phyloP scores from a whole-genome alignment of 64 coral and sea anemone genomes.

The Pachyseris speciosa region DNA sequence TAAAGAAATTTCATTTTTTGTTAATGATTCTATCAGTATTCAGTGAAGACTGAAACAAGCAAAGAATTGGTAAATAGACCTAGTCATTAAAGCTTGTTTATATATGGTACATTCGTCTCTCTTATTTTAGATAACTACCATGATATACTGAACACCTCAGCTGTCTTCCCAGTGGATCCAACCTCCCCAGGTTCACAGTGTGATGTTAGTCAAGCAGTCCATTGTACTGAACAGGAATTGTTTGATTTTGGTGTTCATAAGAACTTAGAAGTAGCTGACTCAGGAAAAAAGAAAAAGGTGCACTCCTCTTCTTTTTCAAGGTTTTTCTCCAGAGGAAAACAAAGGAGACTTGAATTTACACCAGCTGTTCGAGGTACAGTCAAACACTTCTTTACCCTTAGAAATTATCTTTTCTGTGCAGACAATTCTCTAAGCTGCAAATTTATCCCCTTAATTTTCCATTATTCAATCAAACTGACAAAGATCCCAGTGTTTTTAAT shows the following conservation, averaged over 20 bases:
- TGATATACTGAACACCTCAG: neutral
- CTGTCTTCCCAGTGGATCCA: neutral
- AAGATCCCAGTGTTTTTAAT: no score
- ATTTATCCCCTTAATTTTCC: no score
- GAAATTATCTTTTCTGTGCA: no score
- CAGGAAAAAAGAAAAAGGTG: conserved; percentile 34
- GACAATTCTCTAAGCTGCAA: no score
- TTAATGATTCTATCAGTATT: no score
- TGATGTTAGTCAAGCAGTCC: conserved; percentile 28
- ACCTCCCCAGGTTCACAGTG: conserved; percentile 27
- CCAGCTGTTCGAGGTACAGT: conserved; percentile 16
- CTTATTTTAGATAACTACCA: neutral
- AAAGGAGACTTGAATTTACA: conserved; percentile 32
- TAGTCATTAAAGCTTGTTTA: no score
- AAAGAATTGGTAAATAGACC: no score
- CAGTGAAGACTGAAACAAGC: no score
- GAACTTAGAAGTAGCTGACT: neutral
- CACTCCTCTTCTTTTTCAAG: conserved; percentile 51
- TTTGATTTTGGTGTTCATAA: conserved; percentile 52
- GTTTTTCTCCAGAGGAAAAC: conserved; percentile 66
- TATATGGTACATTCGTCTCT: neutral
- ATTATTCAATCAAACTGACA: no score
- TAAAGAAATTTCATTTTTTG: no score
- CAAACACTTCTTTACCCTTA: no score
- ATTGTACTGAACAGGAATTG: conserved; percentile 28